These are phyloP conservation scores for Ormyrus thymus DNA, from an alignment of 2,888 invertebrate genomes.

Conservation along the genomic window DNA sequence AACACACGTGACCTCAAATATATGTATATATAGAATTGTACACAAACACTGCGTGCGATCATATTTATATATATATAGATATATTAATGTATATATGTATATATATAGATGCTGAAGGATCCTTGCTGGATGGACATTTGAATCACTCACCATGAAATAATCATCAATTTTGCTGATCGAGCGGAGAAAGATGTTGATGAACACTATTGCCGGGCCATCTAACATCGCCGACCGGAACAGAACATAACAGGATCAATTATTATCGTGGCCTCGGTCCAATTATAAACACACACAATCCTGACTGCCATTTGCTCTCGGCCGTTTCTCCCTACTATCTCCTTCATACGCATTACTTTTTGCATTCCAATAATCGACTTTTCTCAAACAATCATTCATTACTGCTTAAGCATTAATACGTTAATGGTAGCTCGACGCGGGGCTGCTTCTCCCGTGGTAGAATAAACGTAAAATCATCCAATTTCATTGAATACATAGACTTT, in stretches of 20 bases:
- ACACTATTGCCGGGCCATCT: conserved; percentile 90
- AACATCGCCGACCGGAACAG: conserved; percentile 76
- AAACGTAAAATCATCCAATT: too few relatives aligned
- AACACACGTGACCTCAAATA: conserved; percentile 59
- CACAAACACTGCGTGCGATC: conserved; percentile 67
- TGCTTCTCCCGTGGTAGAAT: too few relatives aligned
- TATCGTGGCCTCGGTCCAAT: conserved; percentile 40
- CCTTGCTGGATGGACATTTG: conserved; percentile 48
- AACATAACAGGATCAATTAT: conserved; percentile 75
- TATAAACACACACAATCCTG: conserved; percentile 7
- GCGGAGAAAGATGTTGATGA: conserved; percentile 96
- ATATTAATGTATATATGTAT: conserved; percentile 32
- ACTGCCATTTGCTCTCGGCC: background rate
- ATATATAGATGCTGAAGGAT: conserved; percentile 40
- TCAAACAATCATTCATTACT: too few relatives aligned
- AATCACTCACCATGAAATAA: conserved; percentile 97
- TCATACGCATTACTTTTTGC: too few relatives aligned
- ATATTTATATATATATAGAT: conserved; percentile 56
- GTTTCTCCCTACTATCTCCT: too few relatives aligned
- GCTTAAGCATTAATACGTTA: too few relatives aligned
- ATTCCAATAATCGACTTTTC: too few relatives aligned
- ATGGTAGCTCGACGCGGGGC: too few relatives aligned
- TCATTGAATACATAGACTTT: too few relatives aligned
- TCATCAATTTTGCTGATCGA: conserved; percentile 99
- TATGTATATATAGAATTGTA: conserved; percentile 60